phyloP scores from a whole-genome alignment of 2,113 vertebrate genomes.

The Hoplias malabaricus region DNA sequence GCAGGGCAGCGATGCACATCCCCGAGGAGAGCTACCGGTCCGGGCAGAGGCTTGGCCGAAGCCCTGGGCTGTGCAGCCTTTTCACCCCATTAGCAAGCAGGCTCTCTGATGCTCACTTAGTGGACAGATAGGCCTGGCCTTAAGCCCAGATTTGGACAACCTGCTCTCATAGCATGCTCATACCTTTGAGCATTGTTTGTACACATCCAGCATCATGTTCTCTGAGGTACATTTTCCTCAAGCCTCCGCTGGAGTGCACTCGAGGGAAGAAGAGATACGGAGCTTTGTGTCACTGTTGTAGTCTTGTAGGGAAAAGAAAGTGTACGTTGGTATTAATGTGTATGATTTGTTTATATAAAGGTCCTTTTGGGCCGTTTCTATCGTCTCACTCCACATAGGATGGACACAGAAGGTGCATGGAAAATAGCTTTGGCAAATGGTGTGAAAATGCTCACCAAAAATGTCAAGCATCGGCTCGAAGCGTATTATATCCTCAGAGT shows the following conservation, averaged over 20 bases:
- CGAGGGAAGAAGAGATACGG: background rate
- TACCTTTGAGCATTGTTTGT: background rate
- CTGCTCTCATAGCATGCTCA: background rate
- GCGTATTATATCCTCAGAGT: background rate
- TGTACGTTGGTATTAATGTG: background rate
- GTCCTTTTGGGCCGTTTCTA: too few species aligned
- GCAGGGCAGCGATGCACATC: conserved; percentile 19
- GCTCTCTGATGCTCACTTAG: background rate
- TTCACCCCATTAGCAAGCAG: conserved; percentile 14
- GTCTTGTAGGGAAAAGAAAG: background rate
- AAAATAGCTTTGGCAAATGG: too few species aligned
- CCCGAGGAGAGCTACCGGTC: background rate
- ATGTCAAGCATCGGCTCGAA: background rate
- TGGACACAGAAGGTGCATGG: background rate
- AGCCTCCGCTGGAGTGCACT: background rate
- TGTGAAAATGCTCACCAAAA: too few species aligned
- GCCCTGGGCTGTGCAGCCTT: background rate
- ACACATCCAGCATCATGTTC: background rate
- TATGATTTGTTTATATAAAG: too few species aligned
- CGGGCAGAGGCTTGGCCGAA: background rate
- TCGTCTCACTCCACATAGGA: background rate
- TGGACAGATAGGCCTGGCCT: background rate
- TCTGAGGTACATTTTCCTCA: background rate
- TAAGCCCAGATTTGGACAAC: conserved; percentile 5
- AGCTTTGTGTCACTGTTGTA: background rate